Evolutionary conservation across 2,113 vertebrate species (phyloP).

Genomic region (Cryptoleucopteryx plumbea): DNA sequence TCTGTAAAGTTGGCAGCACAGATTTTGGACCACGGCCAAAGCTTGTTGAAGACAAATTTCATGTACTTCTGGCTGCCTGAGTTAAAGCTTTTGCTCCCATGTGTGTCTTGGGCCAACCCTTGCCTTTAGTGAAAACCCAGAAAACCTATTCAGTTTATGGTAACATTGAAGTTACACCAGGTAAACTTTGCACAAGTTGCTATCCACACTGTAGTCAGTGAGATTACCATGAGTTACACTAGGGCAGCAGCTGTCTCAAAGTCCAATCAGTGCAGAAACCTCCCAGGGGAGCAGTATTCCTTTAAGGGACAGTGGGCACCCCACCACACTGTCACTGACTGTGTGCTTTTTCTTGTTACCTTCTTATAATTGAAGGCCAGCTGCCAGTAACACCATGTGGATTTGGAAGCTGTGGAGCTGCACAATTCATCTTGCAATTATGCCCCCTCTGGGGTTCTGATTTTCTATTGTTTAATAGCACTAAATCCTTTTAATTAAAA

Average conservation of each 20-base stretch:
- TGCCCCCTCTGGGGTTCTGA: conserved; percentile 28
- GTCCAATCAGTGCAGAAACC: background rate
- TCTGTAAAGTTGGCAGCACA: background rate
- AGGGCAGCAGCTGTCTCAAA: background rate
- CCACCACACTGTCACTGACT: background rate
- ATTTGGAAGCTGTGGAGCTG: conserved; percentile 22
- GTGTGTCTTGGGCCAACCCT: background rate
- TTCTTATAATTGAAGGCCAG: conserved; percentile 29
- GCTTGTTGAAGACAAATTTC: background rate
- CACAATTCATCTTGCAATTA: conserved; percentile 40
- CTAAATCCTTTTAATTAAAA: conserved; percentile 63
- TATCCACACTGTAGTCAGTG: accelerated
- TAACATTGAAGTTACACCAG: background rate
- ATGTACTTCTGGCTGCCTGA: background rate
- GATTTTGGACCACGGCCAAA: background rate
- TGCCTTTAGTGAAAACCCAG: background rate
- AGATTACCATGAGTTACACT: background rate
- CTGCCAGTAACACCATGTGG: conserved; percentile 30
- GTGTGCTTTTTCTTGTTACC: background rate
- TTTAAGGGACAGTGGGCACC: background rate
- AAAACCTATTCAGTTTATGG: background rate
- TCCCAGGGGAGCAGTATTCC: background rate
- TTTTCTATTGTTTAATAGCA: conserved; percentile 52
- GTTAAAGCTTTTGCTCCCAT: background rate
- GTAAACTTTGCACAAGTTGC: background rate